Conservation (phyloP, 2,797 vertebrate genomes). For the Pagetopsis macropterus region DNA sequence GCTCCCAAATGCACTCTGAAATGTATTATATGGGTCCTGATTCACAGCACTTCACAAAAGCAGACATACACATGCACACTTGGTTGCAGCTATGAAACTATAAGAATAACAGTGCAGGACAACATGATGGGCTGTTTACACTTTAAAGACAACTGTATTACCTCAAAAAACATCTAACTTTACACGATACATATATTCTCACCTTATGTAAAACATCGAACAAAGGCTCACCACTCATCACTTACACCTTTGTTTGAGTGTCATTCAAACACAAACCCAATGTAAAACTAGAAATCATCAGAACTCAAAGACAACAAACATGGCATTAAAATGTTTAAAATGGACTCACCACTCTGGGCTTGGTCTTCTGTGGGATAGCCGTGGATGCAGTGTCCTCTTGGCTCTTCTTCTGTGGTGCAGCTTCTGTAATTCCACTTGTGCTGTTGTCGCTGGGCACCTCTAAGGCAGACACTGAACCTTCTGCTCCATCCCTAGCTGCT, state of each 20-base stretch:
- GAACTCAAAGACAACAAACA: slow-evolving; percentile 20
- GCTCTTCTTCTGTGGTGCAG: slow-evolving; percentile 77
- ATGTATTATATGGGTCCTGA: slow-evolving; percentile 42
- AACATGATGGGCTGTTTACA: neutral
- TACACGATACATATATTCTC: neutral
- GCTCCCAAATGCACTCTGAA: slow-evolving; percentile 48
- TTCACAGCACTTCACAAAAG: slow-evolving; percentile 28
- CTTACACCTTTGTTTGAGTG: neutral
- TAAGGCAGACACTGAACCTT: slow-evolving; percentile 49
- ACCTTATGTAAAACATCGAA: neutral
- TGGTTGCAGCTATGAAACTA: slow-evolving; percentile 14
- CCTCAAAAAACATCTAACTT: neutral
- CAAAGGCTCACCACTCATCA: neutral
- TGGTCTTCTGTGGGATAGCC: slow-evolving; percentile 80
- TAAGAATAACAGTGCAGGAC: neutral
- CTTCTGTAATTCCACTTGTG: slow-evolving; percentile 75
- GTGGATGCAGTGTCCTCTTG: slow-evolving; percentile 76
- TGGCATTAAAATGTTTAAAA: neutral
- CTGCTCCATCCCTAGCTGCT: slow-evolving; percentile 54
- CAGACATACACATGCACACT: slow-evolving; percentile 4
- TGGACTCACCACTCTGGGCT: slow-evolving; percentile 95
- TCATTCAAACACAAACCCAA: neutral
- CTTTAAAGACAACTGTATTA: neutral
- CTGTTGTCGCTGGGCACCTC: slow-evolving; percentile 79
- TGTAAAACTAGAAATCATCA: slow-evolving; percentile 13